Percentiles rank a stretch among this genome's conserved stretches.
These are phyloP conservation scores for Cyrtonyx montezumae DNA, from an alignment of 2,113 vertebrate species.

Conservation along the genomic window DNA sequence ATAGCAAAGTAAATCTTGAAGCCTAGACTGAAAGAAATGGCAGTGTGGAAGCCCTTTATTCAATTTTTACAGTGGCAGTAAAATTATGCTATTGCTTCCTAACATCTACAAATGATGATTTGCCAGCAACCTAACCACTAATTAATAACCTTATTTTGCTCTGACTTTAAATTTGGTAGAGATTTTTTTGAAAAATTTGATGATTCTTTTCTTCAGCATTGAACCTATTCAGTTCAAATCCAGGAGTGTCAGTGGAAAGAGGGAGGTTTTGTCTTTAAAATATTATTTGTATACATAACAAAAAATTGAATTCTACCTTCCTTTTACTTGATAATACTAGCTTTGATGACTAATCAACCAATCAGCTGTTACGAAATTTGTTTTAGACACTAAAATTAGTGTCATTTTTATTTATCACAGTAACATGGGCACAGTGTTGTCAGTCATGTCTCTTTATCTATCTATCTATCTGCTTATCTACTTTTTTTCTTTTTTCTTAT, in stretches of 20 bases:
- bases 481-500: too few species aligned
- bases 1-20: neutral
- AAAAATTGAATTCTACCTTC: neutral
- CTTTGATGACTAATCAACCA: neutral
- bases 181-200: neutral
- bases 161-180: neutral
- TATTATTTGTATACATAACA: neutral
- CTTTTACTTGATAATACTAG: accelerated
- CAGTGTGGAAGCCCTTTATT: neutral
- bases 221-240: neutral
- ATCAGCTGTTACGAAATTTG: neutral
- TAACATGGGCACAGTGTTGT: accelerated
- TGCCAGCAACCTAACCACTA: neutral
- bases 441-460: neutral
- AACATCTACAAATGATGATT: neutral
- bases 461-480: too few species aligned
- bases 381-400: neutral
- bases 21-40: neutral
- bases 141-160: neutral
- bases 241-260: neutral
- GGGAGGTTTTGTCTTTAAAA: neutral
- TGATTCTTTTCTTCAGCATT: neutral
- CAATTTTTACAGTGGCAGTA: neutral
- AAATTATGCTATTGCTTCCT: neutral
- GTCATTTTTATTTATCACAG: neutral